Evolutionary conservation across 2,888 invertebrate species (phyloP).

Genomic region (Ptilodon capucinus): DNA sequence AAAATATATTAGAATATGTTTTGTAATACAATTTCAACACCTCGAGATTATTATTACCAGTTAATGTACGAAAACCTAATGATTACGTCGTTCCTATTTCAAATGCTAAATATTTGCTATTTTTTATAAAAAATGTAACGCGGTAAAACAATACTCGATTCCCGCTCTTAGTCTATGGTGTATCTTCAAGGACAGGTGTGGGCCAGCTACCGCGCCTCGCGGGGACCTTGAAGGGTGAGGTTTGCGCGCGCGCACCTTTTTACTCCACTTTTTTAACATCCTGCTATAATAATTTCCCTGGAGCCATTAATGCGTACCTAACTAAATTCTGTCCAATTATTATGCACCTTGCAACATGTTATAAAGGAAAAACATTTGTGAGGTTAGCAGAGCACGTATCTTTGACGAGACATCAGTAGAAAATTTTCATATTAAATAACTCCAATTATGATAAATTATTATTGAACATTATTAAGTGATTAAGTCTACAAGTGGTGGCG

Average conservation of each 20-base stretch:
- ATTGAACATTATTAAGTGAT: too few species aligned
- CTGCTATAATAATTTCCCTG: conserved; percentile 9
- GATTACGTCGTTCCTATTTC: too few species aligned
- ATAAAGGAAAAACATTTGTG: neutral
- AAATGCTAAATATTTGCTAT: too few species aligned
- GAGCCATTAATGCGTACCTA: conserved; percentile 9
- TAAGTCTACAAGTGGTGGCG: too few species aligned
- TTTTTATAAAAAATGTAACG: neutral
- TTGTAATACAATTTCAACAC: too few species aligned
- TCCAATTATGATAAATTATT: too few species aligned
- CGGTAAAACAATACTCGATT: neutral
- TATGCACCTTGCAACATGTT: conserved; percentile 16
- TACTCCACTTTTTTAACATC: conserved; percentile 16
- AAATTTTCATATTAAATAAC: too few species aligned
- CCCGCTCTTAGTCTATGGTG: conserved; percentile 14
- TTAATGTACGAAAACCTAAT: too few species aligned
- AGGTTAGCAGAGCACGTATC: too few species aligned
- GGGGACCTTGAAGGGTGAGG: conserved; percentile 27
- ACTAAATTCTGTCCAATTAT: conserved; percentile 15
- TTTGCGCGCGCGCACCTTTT: conserved; percentile 34
- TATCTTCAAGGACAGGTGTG: conserved; percentile 50
- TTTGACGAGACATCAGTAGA: too few species aligned
- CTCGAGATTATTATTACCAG: too few species aligned
- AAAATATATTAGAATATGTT: too few species aligned
- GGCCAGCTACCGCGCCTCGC: conserved; percentile 33